Base-by-base conservation (phyloP, 2,113 vertebrate species). In the Nibea coibor region DNA sequence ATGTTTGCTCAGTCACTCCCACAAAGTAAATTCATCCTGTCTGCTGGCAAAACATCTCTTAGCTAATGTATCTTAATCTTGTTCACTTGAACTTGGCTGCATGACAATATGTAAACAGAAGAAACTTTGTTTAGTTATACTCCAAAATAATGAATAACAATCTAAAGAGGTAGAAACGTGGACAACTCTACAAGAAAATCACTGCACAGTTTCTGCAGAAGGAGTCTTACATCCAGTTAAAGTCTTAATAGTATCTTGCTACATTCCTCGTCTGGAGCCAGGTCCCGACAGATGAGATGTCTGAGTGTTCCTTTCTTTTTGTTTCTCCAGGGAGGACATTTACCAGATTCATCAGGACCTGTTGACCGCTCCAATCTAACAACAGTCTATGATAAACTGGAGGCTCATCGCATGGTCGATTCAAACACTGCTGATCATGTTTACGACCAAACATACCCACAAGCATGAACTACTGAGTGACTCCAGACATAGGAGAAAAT, bases 371-470 rank as follows among this genome's bases (percentile, higher is more conserved):
- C 24, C 53, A 22, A 6, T 15, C 74, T 86, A 16, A 54, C 16
- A 19, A 69, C 84, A 14, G 64, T 86, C 0, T 86, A 86, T 4
- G 51, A 78, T 47, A 24, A 82, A 63, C 7, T 78, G 15, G 45
- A 77, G 31, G 20, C 0, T 20, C 68, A 63, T 50, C 78, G 56
- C 35, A 68, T 85, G 54, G 3, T 4, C 11, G 1, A 45, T 12
- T 45, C 43, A 28, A 0, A 0, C 3, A 19, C 1, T 26, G 10
- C 1, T 16, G 43, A 47, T 19, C 43, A 48, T 48, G 22, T 17
- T 26, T 48, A 26, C 5, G 43, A 48, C 6, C 15, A 10, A 47
- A n/a, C 42, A 15, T 47, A 8, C 1, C n/a, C n/a, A 24, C n/a
- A 45, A 10, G 10, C 2, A 39, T 39, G 59, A 61, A 28, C 39